Conservation (phyloP, 2,113 vertebrate genomes). For the Melanocharis versteri region DNA sequence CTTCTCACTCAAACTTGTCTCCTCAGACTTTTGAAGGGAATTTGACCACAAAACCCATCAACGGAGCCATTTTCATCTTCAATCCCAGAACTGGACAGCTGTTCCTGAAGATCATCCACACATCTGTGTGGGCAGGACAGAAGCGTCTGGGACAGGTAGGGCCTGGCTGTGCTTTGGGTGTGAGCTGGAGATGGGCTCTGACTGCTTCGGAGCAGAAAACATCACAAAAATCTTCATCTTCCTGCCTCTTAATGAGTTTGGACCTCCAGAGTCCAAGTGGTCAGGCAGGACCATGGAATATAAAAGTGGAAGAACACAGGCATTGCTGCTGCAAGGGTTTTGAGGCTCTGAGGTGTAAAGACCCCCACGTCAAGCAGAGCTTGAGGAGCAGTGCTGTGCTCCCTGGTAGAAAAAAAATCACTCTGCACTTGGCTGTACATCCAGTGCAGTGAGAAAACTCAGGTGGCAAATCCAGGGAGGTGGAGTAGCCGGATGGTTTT, state of each 20-base stretch:
- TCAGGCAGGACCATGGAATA: background rate
- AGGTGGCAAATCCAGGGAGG: background rate
- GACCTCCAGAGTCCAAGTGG: background rate
- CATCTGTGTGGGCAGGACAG: constrained; percentile 98
- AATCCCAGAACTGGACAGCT: constrained; percentile 98
- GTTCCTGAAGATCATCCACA: constrained; percentile 99
- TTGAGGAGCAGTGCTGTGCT: background rate
- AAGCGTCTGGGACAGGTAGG: constrained; percentile 96
- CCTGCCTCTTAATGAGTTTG: background rate
- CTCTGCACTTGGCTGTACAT: background rate
- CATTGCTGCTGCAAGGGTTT: background rate
- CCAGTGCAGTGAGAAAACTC: background rate
- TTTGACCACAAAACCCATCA: constrained; percentile 98
- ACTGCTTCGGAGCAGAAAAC: background rate
- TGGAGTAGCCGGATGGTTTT: background rate
- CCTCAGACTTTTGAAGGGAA: constrained; percentile 97
- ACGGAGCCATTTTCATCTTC: constrained; percentile 99
- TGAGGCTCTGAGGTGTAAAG: background rate
- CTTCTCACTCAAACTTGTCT: background rate
- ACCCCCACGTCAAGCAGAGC: background rate
- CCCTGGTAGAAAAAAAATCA: background rate
- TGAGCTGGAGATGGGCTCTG: background rate
- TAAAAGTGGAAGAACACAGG: background rate
- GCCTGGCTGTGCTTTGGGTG: background rate
- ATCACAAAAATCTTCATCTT: background rate